These are phyloP conservation scores for Melieria omissa DNA, from an alignment of 2,888 invertebrate species.

Conservation along the genomic window DNA sequence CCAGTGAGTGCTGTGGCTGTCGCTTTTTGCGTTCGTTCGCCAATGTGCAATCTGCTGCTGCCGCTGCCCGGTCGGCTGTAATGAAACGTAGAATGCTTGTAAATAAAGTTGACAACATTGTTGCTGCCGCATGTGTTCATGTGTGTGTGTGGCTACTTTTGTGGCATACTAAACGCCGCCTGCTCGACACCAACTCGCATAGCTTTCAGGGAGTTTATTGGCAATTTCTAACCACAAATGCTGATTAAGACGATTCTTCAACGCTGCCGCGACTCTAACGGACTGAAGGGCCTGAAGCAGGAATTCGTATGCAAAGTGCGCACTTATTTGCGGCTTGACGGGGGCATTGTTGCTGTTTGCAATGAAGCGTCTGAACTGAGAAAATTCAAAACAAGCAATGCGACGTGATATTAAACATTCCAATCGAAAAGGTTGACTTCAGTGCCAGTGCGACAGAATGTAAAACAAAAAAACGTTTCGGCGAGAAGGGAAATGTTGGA, in stretches of 20 bases:
- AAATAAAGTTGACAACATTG: slow-evolving; percentile 47
- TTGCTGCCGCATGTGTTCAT: slow-evolving; percentile 21
- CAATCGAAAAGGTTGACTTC: too few relatives aligned
- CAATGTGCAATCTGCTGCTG: slow-evolving; percentile 12
- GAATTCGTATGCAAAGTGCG: slow-evolving; percentile 23
- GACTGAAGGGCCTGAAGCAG: too few relatives aligned
- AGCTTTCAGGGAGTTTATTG: slow-evolving; percentile 16
- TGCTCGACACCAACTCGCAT: neutral
- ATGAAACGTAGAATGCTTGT: slow-evolving; percentile 47
- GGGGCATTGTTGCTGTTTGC: neutral
- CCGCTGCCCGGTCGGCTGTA: slow-evolving; percentile 32
- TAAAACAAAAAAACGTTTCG: too few relatives aligned
- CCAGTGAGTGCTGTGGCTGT: neutral
- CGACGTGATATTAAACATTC: too few relatives aligned
- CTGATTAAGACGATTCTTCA: slow-evolving; percentile 21
- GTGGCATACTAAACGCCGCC: slow-evolving; percentile 27
- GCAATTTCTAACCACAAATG: slow-evolving; percentile 24
- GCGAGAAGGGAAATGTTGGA: too few relatives aligned
- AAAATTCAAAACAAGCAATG: neutral
- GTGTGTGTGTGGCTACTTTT: slow-evolving; percentile 16
- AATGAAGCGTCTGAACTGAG: neutral
- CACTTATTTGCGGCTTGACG: neutral
- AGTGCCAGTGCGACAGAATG: too few relatives aligned
- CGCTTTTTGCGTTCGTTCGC: slow-evolving; percentile 14
- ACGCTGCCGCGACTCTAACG: too few relatives aligned